Conservation (phyloP, 2,797 vertebrate genomes). For the Pangasius djambal region DNA sequence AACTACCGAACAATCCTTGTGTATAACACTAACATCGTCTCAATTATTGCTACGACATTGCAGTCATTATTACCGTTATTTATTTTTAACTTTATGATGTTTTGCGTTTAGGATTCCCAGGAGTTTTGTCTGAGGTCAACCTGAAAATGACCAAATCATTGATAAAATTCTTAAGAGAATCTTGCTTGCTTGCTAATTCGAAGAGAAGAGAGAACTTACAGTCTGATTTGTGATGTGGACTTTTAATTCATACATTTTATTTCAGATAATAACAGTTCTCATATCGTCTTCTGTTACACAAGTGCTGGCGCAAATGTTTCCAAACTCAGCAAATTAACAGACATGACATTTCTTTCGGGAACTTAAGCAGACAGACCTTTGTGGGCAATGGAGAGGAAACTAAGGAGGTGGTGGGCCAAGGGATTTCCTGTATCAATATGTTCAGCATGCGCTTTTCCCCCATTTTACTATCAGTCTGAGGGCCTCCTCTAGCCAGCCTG, state of each 20-base stretch:
- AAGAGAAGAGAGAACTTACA: neutral
- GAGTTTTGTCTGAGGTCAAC: neutral
- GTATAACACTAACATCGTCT: neutral
- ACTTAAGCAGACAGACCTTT: slow-evolving; percentile 48
- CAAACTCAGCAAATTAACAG: neutral
- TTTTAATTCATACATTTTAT: neutral
- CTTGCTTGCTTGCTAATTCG: neutral
- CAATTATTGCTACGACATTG: neutral
- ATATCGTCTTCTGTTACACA: neutral
- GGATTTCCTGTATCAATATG: slow-evolving; percentile 79
- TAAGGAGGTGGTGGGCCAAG: slow-evolving; percentile 64
- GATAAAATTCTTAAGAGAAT: neutral
- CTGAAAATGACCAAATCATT: neutral
- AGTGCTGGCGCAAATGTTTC: neutral
- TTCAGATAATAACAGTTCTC: neutral
- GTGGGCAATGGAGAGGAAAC: slow-evolving; percentile 55
- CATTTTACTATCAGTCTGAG: slow-evolving; percentile 69
- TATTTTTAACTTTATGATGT: neutral
- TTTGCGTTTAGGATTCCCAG: neutral
- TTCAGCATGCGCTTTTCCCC: slow-evolving; percentile 71
- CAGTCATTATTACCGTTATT: neutral
- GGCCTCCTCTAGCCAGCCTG: slow-evolving; percentile 63
- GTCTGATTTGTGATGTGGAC: neutral
- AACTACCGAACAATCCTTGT: neutral
- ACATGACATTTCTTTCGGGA: slow-evolving; percentile 16